A percentile compares a stretch with the other conserved stretches of the same genome.
Evolutionary conservation across 2,797 vertebrate species (phyloP).

Genomic region (Liasis olivaceus): DNA sequence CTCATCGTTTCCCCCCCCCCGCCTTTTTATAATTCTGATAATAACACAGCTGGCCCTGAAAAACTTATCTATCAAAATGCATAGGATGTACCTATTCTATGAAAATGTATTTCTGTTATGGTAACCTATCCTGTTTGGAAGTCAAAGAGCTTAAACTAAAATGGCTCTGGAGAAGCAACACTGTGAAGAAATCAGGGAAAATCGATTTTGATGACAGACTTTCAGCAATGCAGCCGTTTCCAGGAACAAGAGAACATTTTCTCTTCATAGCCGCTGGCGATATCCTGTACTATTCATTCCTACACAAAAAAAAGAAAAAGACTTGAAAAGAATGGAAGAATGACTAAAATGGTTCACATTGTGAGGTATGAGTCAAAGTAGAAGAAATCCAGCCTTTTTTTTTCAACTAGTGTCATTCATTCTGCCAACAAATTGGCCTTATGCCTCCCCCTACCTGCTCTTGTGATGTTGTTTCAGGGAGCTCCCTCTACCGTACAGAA

Average conservation of each 20-base stretch:
- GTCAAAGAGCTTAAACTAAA: not conserved
- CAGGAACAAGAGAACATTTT: constrained; percentile 55
- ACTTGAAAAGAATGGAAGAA: constrained; percentile 49
- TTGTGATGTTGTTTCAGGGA: not conserved
- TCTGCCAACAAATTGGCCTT: not conserved
- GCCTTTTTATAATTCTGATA: not conserved
- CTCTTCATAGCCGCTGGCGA: constrained; percentile 63
- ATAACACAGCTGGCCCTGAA: not conserved
- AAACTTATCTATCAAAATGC: not conserved
- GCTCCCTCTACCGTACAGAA: not conserved
- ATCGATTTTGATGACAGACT: constrained; percentile 52
- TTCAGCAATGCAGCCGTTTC: constrained; percentile 55
- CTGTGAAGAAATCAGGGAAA: constrained; percentile 34
- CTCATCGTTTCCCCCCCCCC: too few species aligned
- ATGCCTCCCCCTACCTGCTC: not conserved
- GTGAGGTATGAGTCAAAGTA: constrained; percentile 51
- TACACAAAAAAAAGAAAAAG: constrained; percentile 57
- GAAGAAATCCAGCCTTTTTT: not conserved
- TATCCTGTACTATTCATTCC: constrained; percentile 62
- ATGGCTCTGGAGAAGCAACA: constrained; percentile 35
- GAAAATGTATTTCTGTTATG: not conserved
- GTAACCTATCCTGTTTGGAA: constrained; percentile 8
- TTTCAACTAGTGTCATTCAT: not conserved
- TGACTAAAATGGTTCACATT: constrained; percentile 57
- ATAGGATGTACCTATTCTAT: not conserved